Percentiles rank a stretch among this genome's conserved stretches.
Conservation (phyloP, 1,140 invertebrate genomes). For the Penaeus indicus region DNA sequence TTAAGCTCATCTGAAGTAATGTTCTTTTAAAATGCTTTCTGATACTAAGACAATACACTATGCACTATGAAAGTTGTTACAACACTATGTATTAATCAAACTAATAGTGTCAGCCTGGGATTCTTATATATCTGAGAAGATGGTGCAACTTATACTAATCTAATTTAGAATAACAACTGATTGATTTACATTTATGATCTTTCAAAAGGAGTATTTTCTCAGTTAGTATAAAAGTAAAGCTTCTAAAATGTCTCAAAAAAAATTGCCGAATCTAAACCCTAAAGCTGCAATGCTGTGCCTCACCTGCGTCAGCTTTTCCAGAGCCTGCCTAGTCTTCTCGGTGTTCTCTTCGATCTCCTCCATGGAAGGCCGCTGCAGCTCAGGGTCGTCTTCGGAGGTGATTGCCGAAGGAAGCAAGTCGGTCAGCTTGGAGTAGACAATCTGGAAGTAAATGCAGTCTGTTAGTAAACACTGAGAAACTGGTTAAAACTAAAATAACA, state of each 20-base stretch:
- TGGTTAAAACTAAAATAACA: neutral
- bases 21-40: neutral
- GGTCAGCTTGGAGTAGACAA: constrained; percentile 95
- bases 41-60: no score
- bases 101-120: no score
- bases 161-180: no score
- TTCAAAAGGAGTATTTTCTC: no score
- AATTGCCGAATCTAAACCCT: no score
- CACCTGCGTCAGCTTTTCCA: constrained; percentile 89
- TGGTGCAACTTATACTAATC: no score
- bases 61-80: no score
- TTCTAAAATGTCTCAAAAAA: no score
- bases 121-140: no score
- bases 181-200: no score
- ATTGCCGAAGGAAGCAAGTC: constrained; percentile 96
- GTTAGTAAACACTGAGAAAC: constrained; percentile 12
- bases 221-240: no score
- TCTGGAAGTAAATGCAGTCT: constrained; percentile 72
- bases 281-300: constrained; percentile 87
- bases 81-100: no score
- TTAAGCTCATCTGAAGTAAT: neutral
- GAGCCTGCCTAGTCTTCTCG: constrained; percentile 84
- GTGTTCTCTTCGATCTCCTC: constrained; percentile 90
- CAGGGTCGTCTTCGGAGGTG: constrained; percentile 89
- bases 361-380: constrained; percentile 85